Percentiles rank a stretch among this genome's conserved stretches.
phyloP scores from a whole-genome alignment of 2,888 invertebrate genomes.

The Scaptomyza flava region DNA sequence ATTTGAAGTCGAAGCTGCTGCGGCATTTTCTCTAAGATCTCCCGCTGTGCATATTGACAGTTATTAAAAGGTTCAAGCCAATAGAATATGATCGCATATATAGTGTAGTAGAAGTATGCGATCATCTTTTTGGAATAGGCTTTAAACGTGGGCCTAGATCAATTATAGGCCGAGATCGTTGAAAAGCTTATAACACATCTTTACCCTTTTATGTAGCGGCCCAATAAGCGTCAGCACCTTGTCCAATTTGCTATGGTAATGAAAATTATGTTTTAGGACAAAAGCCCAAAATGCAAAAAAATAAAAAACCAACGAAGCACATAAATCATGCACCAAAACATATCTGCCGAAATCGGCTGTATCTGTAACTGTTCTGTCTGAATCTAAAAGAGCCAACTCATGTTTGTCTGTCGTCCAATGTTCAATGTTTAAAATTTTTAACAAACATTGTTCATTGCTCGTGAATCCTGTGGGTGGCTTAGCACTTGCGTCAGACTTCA shows the following conservation, averaged over 20 bases:
- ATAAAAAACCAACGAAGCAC: slow-evolving; percentile 38
- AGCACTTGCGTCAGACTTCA: slow-evolving; percentile 61
- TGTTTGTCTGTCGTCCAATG: slow-evolving; percentile 38
- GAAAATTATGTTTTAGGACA: slow-evolving; percentile 69
- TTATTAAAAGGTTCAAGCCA: slow-evolving; percentile 47
- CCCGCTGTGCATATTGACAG: slow-evolving; percentile 67
- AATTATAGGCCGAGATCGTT: slow-evolving; percentile 43
- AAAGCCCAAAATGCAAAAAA: slow-evolving; percentile 66
- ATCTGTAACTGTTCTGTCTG: neutral
- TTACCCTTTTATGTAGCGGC: slow-evolving; percentile 48
- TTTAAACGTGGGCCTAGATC: slow-evolving; percentile 48
- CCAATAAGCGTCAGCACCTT: slow-evolving; percentile 80
- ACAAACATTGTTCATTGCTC: slow-evolving; percentile 32
- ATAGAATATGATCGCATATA: slow-evolving; percentile 6
- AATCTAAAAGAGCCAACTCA: slow-evolving; percentile 62
- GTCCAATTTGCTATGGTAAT: slow-evolving; percentile 81
- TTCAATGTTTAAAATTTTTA: slow-evolving; percentile 39
- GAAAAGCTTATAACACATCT: slow-evolving; percentile 57
- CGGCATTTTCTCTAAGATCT: slow-evolving; percentile 51
- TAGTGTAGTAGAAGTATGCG: slow-evolving; percentile 30
- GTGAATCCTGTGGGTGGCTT: slow-evolving; percentile 73
- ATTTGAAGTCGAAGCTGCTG: slow-evolving; percentile 51
- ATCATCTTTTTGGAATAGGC: slow-evolving; percentile 32
- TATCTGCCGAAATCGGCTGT: slow-evolving; percentile 13
- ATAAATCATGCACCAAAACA: slow-evolving; percentile 63